phyloP scores from a whole-genome alignment of 2,113 vertebrate genomes.

The Pelvicachromis taeniatus region DNA sequence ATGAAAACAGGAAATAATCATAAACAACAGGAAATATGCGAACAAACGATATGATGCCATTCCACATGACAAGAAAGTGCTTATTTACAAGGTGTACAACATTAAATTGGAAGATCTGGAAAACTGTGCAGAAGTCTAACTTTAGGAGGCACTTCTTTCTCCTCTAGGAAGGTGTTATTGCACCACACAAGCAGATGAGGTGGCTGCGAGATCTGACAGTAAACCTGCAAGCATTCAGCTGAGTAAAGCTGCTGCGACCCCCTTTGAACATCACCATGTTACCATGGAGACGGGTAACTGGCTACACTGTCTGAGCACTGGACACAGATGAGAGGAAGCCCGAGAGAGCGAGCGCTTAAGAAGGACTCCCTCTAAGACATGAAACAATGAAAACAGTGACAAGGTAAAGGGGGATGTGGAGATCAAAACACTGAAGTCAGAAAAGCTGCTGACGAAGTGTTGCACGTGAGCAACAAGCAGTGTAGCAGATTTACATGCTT shows the following conservation, averaged over 20 bases:
- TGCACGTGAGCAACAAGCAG: not conserved
- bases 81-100: not conserved
- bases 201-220: constrained; percentile 4
- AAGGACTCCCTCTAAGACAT: not conserved
- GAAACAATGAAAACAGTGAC: not conserved
- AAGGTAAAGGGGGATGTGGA: not conserved
- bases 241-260: not conserved
- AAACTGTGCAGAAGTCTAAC: not conserved
- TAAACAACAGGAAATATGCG: not conserved
- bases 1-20: not conserved
- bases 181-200: constrained; percentile 8
- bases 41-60: not conserved
- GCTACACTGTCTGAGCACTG: constrained; percentile 20
- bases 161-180: not conserved
- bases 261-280: constrained; percentile 62
- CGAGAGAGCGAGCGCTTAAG: not conserved
- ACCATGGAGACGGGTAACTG: constrained; percentile 51
- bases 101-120: not conserved
- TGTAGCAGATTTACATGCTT: not conserved
- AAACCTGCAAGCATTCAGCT: constrained; percentile 43
- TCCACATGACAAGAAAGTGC: not conserved
- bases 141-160: not conserved
- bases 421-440: not conserved
- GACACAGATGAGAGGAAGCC: constrained; percentile 37
- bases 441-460: not conserved